A percentile compares a stretch with the other conserved stretches of the same genome.
These are phyloP conservation scores for Drosophila pseudotalamancana DNA, from an alignment of 2,888 invertebrate genomes.

Conservation along the genomic window DNA sequence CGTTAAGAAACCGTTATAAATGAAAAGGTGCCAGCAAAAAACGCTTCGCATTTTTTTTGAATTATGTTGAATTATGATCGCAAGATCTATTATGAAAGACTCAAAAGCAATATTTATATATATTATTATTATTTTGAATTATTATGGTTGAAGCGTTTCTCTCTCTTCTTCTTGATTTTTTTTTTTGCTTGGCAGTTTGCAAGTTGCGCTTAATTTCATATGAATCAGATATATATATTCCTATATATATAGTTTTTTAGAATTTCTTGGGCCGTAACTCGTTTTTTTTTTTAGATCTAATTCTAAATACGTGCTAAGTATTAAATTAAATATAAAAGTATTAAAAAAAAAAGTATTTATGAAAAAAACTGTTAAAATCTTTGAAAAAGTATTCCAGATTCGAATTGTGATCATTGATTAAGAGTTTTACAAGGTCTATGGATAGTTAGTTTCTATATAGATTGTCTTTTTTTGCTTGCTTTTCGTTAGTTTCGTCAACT, in stretches of 20 bases:
- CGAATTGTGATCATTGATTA: constrained; percentile 84
- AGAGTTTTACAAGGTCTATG: no score
- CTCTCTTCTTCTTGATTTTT: constrained; percentile 24
- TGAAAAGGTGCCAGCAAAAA: constrained; percentile 30
- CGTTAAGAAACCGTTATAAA: constrained; percentile 21
- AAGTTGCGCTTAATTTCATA: constrained; percentile 44
- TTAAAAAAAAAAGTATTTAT: constrained; percentile 55
- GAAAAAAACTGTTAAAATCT: constrained; percentile 12
- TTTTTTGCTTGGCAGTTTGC: constrained; percentile 45
- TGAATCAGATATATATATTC: constrained; percentile 35
- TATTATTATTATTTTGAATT: constrained; percentile 21
- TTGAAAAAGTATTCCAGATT: constrained; percentile 44
- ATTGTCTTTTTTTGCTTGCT: constrained; percentile 24
- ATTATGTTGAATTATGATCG: constrained; percentile 29
- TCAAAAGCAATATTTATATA: constrained; percentile 78
- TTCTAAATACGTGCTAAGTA: constrained; percentile 57
- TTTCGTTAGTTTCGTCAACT: constrained; percentile 50
- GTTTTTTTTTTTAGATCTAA: constrained; percentile 10
- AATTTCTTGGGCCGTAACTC: constrained; percentile 32
- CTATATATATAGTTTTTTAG: constrained; percentile 16
- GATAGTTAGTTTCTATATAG: no score
- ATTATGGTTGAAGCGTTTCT: constrained; percentile 38
- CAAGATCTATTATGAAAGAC: constrained; percentile 67
- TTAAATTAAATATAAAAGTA: constrained; percentile 65
- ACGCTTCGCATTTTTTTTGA: constrained; percentile 19